Base-by-base conservation (phyloP, 37 sponge, comb jelly and placozoan genomes). In the Oopsacas minuta region DNA sequence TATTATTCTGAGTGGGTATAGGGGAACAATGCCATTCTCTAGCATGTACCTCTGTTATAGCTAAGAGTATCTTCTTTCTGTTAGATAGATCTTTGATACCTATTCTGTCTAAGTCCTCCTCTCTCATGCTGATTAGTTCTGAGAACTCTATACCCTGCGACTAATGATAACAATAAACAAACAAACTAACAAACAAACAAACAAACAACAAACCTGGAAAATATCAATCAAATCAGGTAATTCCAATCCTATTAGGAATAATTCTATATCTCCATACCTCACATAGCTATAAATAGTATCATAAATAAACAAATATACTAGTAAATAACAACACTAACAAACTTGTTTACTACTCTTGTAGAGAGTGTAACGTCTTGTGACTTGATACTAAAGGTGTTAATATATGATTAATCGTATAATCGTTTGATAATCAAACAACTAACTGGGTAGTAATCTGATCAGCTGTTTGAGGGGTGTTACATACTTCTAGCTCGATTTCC, bases 201-300 rank as follows among this genome's bases (percentile, higher is more conserved):
- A 3, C 28, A 61, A n/a, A 39, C 39, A 46, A 38, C 35, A 5
- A 34, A 52, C 87, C 39, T 88, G 84, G 84, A 91, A 91, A 28
- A 91, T 38, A 0, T 88, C 69, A 35, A 90, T 84, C 25, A 92
- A 84, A 39, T 83, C 38, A 1, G 87, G 83, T 39, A 92, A 88
- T 32, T 89, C 88, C 81, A 83, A 46, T 34, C 90, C 87, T 23
- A 84, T 82, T 36, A 92, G 87, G 75, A 92, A 92, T 39, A 92
- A 61, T 35, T 92, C 92, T 35, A 92, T 37, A 39, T 92, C 92
- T 35, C 92, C 88, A 30, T 85, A 52, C 51, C 75, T 82, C 30
- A 85, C 82, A 61, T 39, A 85, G 75, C 75, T 61, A 61, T 12
- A 61, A 61, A 46, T 46, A 46, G 51, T 46, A 46, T 12, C n/a